A percentile compares a stretch with the other conserved stretches of the same genome.
Conservation (phyloP, 2,888 invertebrate species). For the Nysson spinosus region DNA sequence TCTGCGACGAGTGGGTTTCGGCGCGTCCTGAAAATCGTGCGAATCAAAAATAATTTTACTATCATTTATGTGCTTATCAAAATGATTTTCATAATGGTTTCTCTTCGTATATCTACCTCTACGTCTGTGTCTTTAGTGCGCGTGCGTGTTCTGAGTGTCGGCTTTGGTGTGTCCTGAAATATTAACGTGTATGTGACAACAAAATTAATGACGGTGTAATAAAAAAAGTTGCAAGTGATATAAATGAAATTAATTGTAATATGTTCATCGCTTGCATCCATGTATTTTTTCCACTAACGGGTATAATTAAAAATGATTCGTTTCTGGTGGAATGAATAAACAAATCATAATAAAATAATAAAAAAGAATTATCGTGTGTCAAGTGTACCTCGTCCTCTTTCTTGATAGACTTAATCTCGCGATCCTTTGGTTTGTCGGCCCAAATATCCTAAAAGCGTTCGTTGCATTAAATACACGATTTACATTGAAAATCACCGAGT, state of each 20-base stretch:
- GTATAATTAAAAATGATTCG: too few relatives aligned
- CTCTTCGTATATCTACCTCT: constrained; percentile 29
- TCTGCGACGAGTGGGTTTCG: neutral
- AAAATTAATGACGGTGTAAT: too few relatives aligned
- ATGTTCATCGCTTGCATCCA: too few relatives aligned
- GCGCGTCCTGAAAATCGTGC: constrained; percentile 4
- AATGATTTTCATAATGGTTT: too few relatives aligned
- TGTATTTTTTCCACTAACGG: too few relatives aligned
- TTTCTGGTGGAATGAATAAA: neutral
- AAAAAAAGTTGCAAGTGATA: too few relatives aligned
- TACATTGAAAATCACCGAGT: too few relatives aligned
- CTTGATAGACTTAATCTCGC: constrained; percentile 11
- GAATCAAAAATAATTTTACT: too few relatives aligned
- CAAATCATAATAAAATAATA: neutral
- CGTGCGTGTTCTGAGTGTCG: neutral
- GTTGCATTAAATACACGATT: too few relatives aligned
- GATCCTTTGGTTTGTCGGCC: constrained; percentile 6
- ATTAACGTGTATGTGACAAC: neutral
- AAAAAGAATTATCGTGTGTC: neutral
- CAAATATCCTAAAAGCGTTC: constrained; percentile 3
- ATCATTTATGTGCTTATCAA: too few relatives aligned
- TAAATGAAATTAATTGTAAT: too few relatives aligned
- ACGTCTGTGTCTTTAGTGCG: constrained; percentile 9
- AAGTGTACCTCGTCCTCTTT: neutral
- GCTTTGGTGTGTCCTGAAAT: constrained; percentile 27